Base-by-base conservation (phyloP, 2,797 vertebrate genomes). In the Esox lucius region DNA sequence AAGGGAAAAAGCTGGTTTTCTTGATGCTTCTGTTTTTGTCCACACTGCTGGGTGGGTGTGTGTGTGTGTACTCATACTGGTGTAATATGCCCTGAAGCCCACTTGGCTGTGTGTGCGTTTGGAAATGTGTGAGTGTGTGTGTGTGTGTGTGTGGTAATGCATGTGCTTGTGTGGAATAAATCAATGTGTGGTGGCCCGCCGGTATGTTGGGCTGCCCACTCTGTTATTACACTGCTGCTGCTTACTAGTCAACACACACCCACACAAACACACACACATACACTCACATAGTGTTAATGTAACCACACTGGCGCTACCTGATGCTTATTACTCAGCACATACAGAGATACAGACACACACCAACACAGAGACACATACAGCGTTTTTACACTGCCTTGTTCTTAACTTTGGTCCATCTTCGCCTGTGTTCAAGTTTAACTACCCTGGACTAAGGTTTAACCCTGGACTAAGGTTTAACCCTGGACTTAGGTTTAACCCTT, bases 161-260 rank as follows among this genome's bases (percentile, higher is more conserved):
- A 31, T 66, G 64, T 33, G 64, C 35, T 9, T 68, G 33, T 64
- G 24, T 73, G 78, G 75, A 77, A 69, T 87, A 86, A 79, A 84
- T 85, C 86, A 80, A 73, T 73, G 16, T 53, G 16, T 53, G 77
- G 46, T 74, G 67, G 80, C 35, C 35, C 77, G 77, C 24, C 76
- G 83, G 87, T 73, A 11, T 72, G 79, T 56, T 9, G 53, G 79
- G 81, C 85, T 75, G 77, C 81, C 81, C 77, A 48, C 85, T 81
- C 78, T 82, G 83, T 83, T 82, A 86, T 82, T 17, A 74, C 83
- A 78, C 67, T 75, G 77, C 86, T 68, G 81, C 35, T 39, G 35
- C 35, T 39, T 39, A 39, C 35, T 39, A 39, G 35, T 39, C 35
- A 39, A 39, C 35, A 39, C 35, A 3, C 28, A 87, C 89, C 86